Conservation (phyloP, 2,888 invertebrate genomes). For the Slavum lentiscoides region DNA sequence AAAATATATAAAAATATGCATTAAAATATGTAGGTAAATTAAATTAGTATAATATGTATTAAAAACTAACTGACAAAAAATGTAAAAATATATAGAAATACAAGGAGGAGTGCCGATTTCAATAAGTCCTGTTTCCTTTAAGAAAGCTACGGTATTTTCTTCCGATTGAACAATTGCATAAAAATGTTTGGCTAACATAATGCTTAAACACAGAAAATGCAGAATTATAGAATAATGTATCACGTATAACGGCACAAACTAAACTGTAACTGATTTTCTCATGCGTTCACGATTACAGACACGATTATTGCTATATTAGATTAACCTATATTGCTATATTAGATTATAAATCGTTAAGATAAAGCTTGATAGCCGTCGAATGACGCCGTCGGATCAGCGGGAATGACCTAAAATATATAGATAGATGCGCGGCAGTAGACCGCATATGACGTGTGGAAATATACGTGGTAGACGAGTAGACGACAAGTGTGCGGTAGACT, state of each 20-base stretch:
- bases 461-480: background rate
- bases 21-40: no score
- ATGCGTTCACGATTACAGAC: background rate
- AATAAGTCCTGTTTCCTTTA: background rate
- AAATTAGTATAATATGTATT: no score
- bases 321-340: background rate
- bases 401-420: background rate
- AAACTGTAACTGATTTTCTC: background rate
- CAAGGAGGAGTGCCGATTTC: background rate
- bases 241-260: background rate
- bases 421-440: no score
- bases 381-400: background rate
- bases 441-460: background rate
- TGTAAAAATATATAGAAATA: no score
- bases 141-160: background rate
- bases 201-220: background rate
- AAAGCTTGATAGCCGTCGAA: background rate
- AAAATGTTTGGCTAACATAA: constrained; percentile 11
- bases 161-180: background rate
- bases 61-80: no score
- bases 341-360: background rate
- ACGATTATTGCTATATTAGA: background rate
- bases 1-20: no score
- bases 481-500: background rate
- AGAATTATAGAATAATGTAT: background rate